Conservation (phyloP, 2,888 invertebrate species). For the Rhimphoctona megacephalus region DNA sequence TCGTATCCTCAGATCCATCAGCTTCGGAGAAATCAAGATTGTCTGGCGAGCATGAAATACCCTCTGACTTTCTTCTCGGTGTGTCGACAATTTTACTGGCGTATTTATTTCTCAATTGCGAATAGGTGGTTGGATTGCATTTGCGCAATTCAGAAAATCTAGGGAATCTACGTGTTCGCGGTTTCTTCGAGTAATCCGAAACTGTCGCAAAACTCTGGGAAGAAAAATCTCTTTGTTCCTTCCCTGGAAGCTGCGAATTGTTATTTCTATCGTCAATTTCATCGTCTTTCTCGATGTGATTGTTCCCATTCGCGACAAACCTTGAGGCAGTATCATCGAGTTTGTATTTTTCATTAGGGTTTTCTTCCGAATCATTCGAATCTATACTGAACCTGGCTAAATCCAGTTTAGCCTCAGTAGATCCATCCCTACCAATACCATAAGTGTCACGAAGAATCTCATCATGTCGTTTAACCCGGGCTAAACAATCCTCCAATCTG, state of each 20-base stretch:
- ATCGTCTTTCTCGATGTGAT: not conserved
- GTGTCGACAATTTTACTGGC: slow-evolving; percentile 17
- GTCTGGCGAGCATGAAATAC: not conserved
- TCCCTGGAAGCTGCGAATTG: not conserved
- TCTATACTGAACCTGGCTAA: slow-evolving; percentile 76
- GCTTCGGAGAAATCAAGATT: slow-evolving; percentile 34
- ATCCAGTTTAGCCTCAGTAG: slow-evolving; percentile 80
- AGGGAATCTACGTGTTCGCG: slow-evolving; percentile 58
- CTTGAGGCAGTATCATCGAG: slow-evolving; percentile 7
- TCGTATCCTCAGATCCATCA: slow-evolving; percentile 31
- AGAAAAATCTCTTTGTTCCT: not conserved
- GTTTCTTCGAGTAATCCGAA: slow-evolving; percentile 30
- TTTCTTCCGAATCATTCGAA: slow-evolving; percentile 45
- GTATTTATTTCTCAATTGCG: slow-evolving; percentile 57
- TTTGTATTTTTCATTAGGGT: not conserved
- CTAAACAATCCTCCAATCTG: slow-evolving; percentile 77
- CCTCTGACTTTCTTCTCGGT: not conserved
- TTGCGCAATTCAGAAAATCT: slow-evolving; percentile 63
- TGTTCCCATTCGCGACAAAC: slow-evolving; percentile 2
- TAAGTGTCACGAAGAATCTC: slow-evolving; percentile 75
- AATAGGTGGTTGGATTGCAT: slow-evolving; percentile 55
- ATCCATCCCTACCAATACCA: slow-evolving; percentile 72
- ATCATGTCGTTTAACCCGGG: slow-evolving; percentile 75
- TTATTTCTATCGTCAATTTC: slow-evolving; percentile 33
- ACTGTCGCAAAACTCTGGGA: not conserved